Evolutionary conservation across 2,113 vertebrate genomes (phyloP).

Genomic region (Istiophorus platypterus): DNA sequence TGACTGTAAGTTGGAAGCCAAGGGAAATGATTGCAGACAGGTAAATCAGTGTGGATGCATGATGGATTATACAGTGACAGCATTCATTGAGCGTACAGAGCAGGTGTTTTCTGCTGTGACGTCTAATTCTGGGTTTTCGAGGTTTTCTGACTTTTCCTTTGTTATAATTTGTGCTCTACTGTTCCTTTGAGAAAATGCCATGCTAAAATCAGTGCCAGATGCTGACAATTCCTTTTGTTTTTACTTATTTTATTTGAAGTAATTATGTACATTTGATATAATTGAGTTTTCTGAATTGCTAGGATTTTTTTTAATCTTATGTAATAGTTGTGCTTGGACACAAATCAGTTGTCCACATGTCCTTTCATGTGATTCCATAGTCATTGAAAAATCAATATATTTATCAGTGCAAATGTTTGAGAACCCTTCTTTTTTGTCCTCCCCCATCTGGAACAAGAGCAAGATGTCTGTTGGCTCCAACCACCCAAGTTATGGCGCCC

Average conservation of each 20-base stretch:
- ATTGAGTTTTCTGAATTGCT: neutral
- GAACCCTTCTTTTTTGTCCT: conserved; percentile 28
- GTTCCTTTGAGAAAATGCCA: neutral
- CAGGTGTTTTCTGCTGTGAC: conserved; percentile 16
- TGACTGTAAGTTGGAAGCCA: conserved; percentile 28
- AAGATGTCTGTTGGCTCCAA: conserved; percentile 27
- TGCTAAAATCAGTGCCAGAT: neutral
- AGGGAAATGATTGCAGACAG: conserved; percentile 51
- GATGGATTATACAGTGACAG: conserved; percentile 41
- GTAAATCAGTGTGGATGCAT: conserved; percentile 38
- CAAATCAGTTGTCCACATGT: neutral
- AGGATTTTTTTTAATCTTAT: neutral
- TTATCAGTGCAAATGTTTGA: conserved; percentile 18
- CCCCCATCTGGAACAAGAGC: conserved; percentile 55
- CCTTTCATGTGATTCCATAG: neutral
- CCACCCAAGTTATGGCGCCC: conserved; percentile 45
- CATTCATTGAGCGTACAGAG: conserved; percentile 12
- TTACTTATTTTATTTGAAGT: neutral
- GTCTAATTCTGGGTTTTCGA: conserved; percentile 5
- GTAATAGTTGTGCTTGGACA: neutral
- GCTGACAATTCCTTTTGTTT: neutral
- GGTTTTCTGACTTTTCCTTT: neutral
- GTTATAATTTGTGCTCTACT: neutral
- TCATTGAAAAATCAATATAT: conserved; percentile 14
- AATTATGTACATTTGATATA: neutral